A percentile compares a stretch with the other conserved stretches of the same genome.
These are phyloP conservation scores for Strix aluco DNA, from an alignment of 2,113 vertebrate genomes.

Conservation along the genomic window DNA sequence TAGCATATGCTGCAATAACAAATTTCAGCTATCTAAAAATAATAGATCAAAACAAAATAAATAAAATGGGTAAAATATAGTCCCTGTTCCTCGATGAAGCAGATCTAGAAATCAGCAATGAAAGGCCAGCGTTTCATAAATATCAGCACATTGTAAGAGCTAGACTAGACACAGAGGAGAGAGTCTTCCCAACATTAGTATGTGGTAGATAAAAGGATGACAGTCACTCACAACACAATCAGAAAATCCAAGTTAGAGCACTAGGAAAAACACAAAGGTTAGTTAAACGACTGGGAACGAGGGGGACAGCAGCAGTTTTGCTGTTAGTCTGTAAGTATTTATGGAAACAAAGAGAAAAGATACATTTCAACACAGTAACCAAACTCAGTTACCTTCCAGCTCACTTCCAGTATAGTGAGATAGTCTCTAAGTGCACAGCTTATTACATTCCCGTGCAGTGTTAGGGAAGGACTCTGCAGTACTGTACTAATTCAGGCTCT, in stretches of 20 bases:
- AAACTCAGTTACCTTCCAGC: neutral
- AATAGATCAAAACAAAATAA: constrained; percentile 43
- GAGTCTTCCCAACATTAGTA: constrained; percentile 42
- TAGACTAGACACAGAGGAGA: constrained; percentile 65
- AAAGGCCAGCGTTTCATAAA: constrained; percentile 75
- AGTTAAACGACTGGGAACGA: neutral
- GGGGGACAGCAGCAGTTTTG: neutral
- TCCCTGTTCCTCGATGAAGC: constrained; percentile 86
- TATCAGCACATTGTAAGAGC: constrained; percentile 82
- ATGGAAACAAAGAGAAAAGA: neutral
- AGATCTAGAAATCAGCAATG: constrained; percentile 99
- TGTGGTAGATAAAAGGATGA: constrained; percentile 21
- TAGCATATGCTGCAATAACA: neutral
- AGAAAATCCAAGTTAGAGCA: constrained; percentile 64
- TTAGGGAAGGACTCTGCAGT: neutral
- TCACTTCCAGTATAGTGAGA: neutral
- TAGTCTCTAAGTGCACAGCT: fast-evolving
- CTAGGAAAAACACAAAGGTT: constrained; percentile 68
- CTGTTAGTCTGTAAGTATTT: neutral
- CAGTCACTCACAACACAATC: constrained; percentile 58
- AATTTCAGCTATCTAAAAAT: neutral
- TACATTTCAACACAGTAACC: neutral
- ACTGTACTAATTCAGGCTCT: neutral
- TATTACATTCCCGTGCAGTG: fast-evolving
- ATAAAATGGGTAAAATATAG: constrained; percentile 40